These are phyloP conservation scores for Acropora yongei DNA, from an alignment of 64 coral and sea anemone species.

Conservation along the genomic window DNA sequence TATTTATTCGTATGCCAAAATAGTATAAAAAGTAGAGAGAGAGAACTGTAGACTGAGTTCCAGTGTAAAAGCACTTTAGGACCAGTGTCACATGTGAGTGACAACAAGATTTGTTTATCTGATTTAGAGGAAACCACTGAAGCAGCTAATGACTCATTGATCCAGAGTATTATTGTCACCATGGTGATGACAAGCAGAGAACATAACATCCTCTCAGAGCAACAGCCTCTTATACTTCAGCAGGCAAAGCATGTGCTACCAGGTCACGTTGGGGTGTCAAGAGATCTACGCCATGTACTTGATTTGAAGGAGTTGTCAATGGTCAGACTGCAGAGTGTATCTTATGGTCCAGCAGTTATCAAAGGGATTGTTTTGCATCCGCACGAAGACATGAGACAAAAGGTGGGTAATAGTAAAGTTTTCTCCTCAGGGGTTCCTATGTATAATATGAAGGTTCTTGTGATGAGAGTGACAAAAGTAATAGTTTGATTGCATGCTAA, in stretches of 20 bases:
- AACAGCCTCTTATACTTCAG: neutral
- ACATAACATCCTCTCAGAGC: neutral
- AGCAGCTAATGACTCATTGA: neutral
- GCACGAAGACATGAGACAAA: constrained; percentile 30
- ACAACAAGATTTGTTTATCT: neutral
- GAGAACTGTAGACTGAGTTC: too few species aligned
- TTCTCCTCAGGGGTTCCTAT: too few species aligned
- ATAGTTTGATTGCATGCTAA: too few species aligned
- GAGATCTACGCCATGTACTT: constrained; percentile 50
- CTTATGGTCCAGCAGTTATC: constrained; percentile 45
- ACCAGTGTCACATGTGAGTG: neutral
- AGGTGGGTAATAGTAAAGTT: constrained; percentile 19
- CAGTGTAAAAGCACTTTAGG: neutral
- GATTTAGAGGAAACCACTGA: neutral
- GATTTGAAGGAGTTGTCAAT: constrained; percentile 46
- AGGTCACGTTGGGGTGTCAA: constrained; percentile 44
- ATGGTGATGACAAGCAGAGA: constrained; percentile 32
- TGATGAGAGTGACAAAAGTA: too few species aligned
- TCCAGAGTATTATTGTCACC: neutral
- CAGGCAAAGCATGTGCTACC: constrained; percentile 22
- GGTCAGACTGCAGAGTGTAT: constrained; percentile 52
- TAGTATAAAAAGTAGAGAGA: too few species aligned
- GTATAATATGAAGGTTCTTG: too few species aligned
- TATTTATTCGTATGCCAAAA: too few species aligned
- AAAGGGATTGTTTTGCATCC: constrained; percentile 86